Percentiles rank a stretch among this genome's conserved stretches.
phyloP scores from a whole-genome alignment of 2,888 invertebrate species.

The Orthosia incerta region DNA sequence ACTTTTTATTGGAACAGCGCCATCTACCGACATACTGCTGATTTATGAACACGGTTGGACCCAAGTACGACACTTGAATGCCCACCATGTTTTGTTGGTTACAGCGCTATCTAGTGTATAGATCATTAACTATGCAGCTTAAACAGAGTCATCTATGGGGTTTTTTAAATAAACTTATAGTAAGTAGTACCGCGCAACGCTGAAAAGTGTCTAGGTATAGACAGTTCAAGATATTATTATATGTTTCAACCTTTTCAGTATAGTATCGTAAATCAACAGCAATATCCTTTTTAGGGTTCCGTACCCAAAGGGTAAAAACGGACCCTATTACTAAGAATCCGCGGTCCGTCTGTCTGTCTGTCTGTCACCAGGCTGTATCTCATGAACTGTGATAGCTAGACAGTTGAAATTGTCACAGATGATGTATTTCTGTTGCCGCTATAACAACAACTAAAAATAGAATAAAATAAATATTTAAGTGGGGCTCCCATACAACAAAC shows the following conservation, averaged over 20 bases:
- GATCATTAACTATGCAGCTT: conserved; percentile 19
- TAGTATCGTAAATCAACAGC: neutral
- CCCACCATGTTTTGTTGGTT: neutral
- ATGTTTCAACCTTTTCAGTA: neutral
- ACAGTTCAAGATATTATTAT: too few species aligned
- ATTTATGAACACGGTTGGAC: neutral
- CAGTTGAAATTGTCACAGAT: too few species aligned
- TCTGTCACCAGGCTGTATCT: too few species aligned
- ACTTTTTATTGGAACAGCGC: conserved; percentile 63
- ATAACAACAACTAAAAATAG: too few species aligned
- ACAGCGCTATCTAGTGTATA: conserved; percentile 59
- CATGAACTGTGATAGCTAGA: too few species aligned
- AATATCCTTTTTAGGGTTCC: too few species aligned
- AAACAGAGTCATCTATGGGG: conserved; percentile 30
- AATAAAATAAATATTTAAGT: too few species aligned
- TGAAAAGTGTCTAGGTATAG: conserved; percentile 26
- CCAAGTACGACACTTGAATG: accelerated
- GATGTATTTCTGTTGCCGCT: too few species aligned
- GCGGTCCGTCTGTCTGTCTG: too few species aligned
- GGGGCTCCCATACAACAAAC: too few species aligned
- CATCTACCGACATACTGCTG: conserved; percentile 70
- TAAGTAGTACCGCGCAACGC: neutral
- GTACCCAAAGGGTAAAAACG: too few species aligned
- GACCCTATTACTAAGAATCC: too few species aligned
- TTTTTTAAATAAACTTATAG: neutral